Evolutionary conservation across 2,888 invertebrate species (phyloP).

Genomic region (Sinotaia quadrata): DNA sequence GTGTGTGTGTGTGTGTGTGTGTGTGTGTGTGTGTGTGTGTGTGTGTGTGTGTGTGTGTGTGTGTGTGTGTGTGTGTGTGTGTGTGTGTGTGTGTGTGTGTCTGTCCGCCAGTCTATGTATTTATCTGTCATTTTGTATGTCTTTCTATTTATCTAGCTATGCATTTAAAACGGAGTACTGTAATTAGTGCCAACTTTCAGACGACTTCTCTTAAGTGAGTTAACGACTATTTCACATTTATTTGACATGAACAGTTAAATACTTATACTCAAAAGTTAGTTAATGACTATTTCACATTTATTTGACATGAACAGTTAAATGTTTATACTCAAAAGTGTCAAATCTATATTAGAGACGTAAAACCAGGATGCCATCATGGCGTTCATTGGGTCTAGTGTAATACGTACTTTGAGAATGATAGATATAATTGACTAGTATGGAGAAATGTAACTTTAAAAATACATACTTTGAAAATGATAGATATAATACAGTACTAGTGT

Average conservation of each 20-base stretch:
- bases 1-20: not conserved
- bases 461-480: too few relatives aligned
- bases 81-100: not conserved
- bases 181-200: too few relatives aligned
- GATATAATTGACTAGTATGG: too few relatives aligned
- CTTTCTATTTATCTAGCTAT: too few relatives aligned
- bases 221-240: not conserved
- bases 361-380: too few relatives aligned
- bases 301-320: not conserved
- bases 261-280: not conserved
- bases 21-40: not conserved
- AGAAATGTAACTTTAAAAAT: too few relatives aligned
- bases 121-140: constrained; percentile 2
- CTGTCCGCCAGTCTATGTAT: not conserved
- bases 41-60: constrained; percentile 12
- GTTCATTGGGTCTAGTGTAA: too few relatives aligned
- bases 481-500: too few relatives aligned
- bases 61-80: constrained; percentile 4
- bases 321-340: not conserved
- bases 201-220: too few relatives aligned
- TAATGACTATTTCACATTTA: not conserved
- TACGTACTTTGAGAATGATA: too few relatives aligned
- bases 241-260: not conserved
- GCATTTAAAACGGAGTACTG: too few relatives aligned
- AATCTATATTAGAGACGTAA: too few relatives aligned